phyloP scores from a whole-genome alignment of 1,140 invertebrate species.

The Anthonomus grandis region DNA sequence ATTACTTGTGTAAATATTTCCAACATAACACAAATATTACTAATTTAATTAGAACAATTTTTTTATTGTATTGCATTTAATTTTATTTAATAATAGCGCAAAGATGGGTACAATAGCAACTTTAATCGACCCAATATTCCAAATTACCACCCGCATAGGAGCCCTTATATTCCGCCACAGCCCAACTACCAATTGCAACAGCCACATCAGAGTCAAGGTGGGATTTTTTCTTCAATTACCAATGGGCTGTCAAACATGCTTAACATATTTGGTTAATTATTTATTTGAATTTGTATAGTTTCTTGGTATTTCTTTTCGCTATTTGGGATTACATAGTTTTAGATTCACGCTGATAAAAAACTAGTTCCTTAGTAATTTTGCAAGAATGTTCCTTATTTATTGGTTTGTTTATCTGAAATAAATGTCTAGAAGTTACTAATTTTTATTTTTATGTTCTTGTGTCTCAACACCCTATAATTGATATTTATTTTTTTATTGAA shows the following conservation, averaged over 20 bases:
- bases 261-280: constrained; percentile 38
- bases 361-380: too few species aligned
- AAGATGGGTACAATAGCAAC: constrained; percentile 8
- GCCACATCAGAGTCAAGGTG: too few species aligned
- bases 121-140: constrained; percentile 52
- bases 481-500: too few species aligned
- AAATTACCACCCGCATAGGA: constrained; percentile 11
- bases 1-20: not conserved
- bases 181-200: constrained; percentile 49
- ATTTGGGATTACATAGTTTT: too few species aligned
- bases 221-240: constrained; percentile 71
- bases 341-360: too few species aligned
- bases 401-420: too few species aligned
- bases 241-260: constrained; percentile 69
- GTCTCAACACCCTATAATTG: too few species aligned
- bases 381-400: too few species aligned
- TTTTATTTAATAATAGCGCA: not conserved
- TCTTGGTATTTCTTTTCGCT: too few species aligned
- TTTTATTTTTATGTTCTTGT: too few species aligned
- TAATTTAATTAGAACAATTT: not conserved
- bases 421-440: too few species aligned
- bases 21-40: not conserved
- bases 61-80: constrained; percentile 13
- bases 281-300: too few species aligned
- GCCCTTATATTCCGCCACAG: constrained; percentile 27